These are phyloP conservation scores for Coelogynopora nodosa DNA, from an alignment of 2,888 invertebrate genomes.

Conservation along the genomic window DNA sequence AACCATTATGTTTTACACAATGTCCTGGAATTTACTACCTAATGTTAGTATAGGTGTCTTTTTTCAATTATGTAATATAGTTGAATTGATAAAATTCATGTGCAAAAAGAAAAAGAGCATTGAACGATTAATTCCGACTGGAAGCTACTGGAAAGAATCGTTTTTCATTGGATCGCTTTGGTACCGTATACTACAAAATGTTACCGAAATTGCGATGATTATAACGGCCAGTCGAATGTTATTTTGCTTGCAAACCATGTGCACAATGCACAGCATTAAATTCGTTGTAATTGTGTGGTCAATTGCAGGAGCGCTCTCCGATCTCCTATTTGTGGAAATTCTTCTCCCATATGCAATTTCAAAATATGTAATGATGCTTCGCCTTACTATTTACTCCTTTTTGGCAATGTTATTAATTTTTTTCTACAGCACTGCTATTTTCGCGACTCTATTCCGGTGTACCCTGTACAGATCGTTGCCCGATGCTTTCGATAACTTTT, in stretches of 20 bases:
- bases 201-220: not conserved
- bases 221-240: too few species aligned
- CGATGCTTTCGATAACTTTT: not conserved
- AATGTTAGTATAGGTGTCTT: not conserved
- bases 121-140: not conserved
- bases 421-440: not conserved
- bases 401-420: not conserved
- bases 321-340: not conserved
- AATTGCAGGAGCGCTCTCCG: not conserved
- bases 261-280: not conserved
- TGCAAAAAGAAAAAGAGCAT: not conserved
- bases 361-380: not conserved
- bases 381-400: not conserved
- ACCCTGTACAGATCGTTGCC: not conserved
- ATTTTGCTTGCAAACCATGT: not conserved
- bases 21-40: not conserved
- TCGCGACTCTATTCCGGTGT: not conserved
- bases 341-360: not conserved
- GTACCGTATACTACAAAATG: not conserved
- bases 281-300: not conserved
- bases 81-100: not conserved
- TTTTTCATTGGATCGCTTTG: not conserved
- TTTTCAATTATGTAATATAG: not conserved
- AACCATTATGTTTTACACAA: too few species aligned
- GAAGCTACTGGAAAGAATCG: not conserved